Evolutionary conservation across 2,888 invertebrate genomes (phyloP), one percentile per base, ranked within the genome.

Genomic region (Dexiosoma caninum): DNA sequence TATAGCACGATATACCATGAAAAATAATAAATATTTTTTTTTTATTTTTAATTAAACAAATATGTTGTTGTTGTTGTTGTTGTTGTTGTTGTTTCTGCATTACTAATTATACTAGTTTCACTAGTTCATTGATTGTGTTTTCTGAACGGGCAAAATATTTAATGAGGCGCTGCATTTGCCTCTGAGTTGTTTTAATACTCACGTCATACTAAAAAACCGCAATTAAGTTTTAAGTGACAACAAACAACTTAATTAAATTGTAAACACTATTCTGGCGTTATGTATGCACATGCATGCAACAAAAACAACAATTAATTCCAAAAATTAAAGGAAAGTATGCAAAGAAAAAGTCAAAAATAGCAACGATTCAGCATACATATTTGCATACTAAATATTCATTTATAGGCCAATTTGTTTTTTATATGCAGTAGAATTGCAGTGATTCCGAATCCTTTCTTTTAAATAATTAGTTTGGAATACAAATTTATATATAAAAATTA

Each of bases 221-320:
- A 77, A 79, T 55, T 72, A 57, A 69, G 19, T 72, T 60, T 70
- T 53, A 55, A 42, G 42, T 77, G 77, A 72, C 67, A 81, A 78
- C 14, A 49, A 59, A 64, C 76, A 66, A 67, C 60, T 80, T 76
- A 66, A 80, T 80, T 67, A 55, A 35, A 30, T 35, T 53, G n/a
- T 53, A 55, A 37, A 60, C 10, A 67, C 37, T 19, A 30, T 30
- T 12, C 7, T 35, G n/a, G 1, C 16, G 12, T 12, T 7, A 7
- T 16, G 7, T 14, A 12, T 23, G 19, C 19, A 19, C n/a, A 27
- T 12, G 53, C 10, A n/a, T 19, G 32, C 19, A 69, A 12, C 44
- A 55, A 42, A 8, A 27, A 3, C 27, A 27, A 27, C 27, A 27
- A 27, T 53, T n/a, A 53, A 12, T 12, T 19, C 7, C 10, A 19